Evolutionary conservation across 1,140 invertebrate species (phyloP), one percentile per base, ranked within the genome.

Genomic region (Chironomus striatipennis): DNA sequence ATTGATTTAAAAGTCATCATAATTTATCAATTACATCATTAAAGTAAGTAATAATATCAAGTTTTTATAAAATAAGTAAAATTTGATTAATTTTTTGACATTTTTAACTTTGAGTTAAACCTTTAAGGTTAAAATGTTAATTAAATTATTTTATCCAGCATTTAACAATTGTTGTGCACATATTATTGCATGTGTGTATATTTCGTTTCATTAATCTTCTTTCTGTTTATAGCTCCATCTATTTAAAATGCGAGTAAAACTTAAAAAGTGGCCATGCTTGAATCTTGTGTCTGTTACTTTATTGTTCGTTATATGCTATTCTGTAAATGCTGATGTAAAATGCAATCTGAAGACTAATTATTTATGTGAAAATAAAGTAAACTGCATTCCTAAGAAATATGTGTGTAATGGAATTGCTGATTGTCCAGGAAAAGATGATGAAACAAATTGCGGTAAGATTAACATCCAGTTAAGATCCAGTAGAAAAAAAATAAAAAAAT

Each of bases 391-490:
- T 12, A 79, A 80, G 0, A 79, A 86, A 73, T 91, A 88, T 87
- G 81, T 83, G 74, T 92, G 90, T 80, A 90, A 92, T 78, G 85
- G 86, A 17, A 74, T 72, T 1, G 80, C 84, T 73, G 90, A 92
- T 80, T 92, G 91, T 80, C 77, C 77, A 0, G 91, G 91, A 78
- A 83, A 83, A 57, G 86, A 86, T 73, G 90, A 92, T 80, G 90
- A 92, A 83, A 75, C 81, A 67, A 78, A 86, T 74, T 91, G 90
- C 79, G 85, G 89, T 90, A 82, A 83, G 82, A 79, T 43, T 76
- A 20, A 72, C 72, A 75, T 10, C 43, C 43, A 65, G n/a, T n/a
- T n/a, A n/a, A n/a, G 73, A 43, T 75, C 43, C 76, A 17, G n/a
- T n/a, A n/a, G n/a, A n/a, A n/a, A n/a, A n/a, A n/a, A n/a, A n/a